phyloP scores from a whole-genome alignment of 2,888 invertebrate species.

The Strigamia transsilvanica region DNA sequence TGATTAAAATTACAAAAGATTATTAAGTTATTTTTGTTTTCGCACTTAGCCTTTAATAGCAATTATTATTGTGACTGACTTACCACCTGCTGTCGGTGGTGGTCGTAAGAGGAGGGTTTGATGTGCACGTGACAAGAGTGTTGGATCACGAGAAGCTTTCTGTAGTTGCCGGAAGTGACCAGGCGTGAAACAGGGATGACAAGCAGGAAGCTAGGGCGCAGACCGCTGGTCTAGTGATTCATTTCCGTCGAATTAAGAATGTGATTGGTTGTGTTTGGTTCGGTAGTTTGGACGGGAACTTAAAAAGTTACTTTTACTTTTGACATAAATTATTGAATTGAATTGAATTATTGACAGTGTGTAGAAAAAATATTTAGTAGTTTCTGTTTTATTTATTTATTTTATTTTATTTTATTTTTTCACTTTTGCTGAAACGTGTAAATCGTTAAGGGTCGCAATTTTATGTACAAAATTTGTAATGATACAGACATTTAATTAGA shows the following conservation, averaged over 20 bases:
- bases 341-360: too few species aligned
- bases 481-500: too few species aligned
- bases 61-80: slow-evolving; percentile 30
- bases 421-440: too few species aligned
- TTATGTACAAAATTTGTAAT: too few species aligned
- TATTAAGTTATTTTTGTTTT: not conserved
- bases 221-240: slow-evolving; percentile 21
- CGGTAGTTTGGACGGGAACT: not conserved
- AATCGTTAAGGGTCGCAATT: too few species aligned
- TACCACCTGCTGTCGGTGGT: slow-evolving; percentile 33
- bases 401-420: too few species aligned
- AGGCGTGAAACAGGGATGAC: slow-evolving; percentile 49
- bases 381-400: not conserved
- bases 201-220: slow-evolving; percentile 32
- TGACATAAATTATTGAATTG: not conserved
- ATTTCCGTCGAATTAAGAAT: slow-evolving; percentile 43
- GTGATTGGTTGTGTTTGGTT: slow-evolving; percentile 30
- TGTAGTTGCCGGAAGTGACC: slow-evolving; percentile 46
- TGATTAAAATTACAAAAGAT: not conserved
- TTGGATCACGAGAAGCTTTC: slow-evolving; percentile 43
- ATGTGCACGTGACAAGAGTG: slow-evolving; percentile 45
- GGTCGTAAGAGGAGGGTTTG: slow-evolving; percentile 27
- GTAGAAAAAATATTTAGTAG: not conserved
- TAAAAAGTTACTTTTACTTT: not conserved
- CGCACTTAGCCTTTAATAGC: slow-evolving; percentile 10